phyloP scores from a whole-genome alignment of 2,113 vertebrate genomes.

The Propithecus coquereli region DNA sequence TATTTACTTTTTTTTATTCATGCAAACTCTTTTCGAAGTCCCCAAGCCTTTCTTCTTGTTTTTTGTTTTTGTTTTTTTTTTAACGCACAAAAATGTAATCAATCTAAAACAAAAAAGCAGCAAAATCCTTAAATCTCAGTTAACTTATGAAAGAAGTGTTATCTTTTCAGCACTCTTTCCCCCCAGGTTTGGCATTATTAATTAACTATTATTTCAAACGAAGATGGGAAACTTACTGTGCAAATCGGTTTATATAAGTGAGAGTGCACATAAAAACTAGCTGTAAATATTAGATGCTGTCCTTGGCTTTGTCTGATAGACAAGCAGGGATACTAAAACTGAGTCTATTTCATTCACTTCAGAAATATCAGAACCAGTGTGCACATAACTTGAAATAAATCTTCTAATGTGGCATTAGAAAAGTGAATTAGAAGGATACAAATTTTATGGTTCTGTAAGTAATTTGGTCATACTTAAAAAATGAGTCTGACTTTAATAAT shows the following conservation, averaged over 20 bases:
- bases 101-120: background rate
- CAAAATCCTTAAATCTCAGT: background rate
- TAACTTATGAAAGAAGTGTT: background rate
- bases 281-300: background rate
- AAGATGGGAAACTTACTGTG: background rate
- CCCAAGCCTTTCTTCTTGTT: background rate
- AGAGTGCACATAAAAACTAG: background rate
- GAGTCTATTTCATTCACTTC: background rate
- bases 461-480: conserved; percentile 26
- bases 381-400: background rate
- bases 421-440: background rate
- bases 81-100: background rate
- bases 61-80: background rate
- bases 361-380: background rate
- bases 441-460: background rate
- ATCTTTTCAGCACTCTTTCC: background rate
- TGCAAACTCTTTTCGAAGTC: background rate
- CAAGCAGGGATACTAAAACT: background rate
- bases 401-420: background rate
- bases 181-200: background rate
- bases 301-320: background rate
- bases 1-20: background rate
- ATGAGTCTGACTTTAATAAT: conserved; percentile 18
- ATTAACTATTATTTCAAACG: background rate
- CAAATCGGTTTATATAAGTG: background rate